A percentile compares a stretch with the other conserved stretches of the same genome.
Evolutionary conservation across 1,140 invertebrate species (phyloP).

Genomic region (Diuraphis noxia): DNA sequence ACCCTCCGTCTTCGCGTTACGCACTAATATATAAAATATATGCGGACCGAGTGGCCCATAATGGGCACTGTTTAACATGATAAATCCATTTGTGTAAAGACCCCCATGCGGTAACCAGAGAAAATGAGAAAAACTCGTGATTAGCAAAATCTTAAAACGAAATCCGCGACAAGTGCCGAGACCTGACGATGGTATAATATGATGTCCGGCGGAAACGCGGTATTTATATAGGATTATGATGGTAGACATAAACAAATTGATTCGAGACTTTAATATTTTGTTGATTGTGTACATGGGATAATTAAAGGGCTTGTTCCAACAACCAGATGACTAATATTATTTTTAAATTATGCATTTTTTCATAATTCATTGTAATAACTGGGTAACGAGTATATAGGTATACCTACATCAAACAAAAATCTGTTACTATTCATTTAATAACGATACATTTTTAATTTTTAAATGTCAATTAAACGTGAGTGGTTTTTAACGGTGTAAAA

Average conservation of each 20-base stretch:
- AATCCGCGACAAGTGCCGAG: conserved; percentile 17
- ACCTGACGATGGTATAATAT: not conserved
- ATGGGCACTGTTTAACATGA: conserved; percentile 54
- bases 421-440: not conserved
- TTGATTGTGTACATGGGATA: not conserved
- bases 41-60: conserved; percentile 36
- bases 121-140: conserved; percentile 49
- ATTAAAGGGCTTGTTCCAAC: not conserved
- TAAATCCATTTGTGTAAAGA: conserved; percentile 46
- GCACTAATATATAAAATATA: conserved; percentile 25
- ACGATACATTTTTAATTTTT: too few relatives aligned
- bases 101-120: not conserved
- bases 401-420: too few relatives aligned
- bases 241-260: not conserved
- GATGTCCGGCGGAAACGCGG: not conserved
- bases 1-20: conserved; percentile 9
- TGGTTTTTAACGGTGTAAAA: not conserved
- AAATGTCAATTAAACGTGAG: not conserved
- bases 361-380: not conserved
- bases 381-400: not conserved
- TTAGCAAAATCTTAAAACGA: conserved; percentile 44
- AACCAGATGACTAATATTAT: not conserved
- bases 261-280: not conserved
- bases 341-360: not conserved
- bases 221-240: too few relatives aligned